phyloP scores from a whole-genome alignment of 2,797 vertebrate species.

The Miichthys miiuy region DNA sequence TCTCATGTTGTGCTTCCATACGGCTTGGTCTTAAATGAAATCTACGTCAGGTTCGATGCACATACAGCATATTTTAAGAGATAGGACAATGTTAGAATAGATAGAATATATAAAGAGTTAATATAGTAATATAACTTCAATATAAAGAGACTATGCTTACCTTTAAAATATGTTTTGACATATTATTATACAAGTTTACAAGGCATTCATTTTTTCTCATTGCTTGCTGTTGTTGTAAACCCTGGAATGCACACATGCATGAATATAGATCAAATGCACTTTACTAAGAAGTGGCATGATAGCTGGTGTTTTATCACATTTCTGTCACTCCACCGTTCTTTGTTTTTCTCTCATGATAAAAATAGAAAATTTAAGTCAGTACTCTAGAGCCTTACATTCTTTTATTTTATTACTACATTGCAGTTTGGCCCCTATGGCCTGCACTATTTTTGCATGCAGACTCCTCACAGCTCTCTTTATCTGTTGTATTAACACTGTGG shows the following conservation, averaged over 20 bases:
- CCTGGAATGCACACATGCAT: slow-evolving; percentile 74
- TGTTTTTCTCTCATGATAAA: slow-evolving; percentile 44
- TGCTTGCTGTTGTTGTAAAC: slow-evolving; percentile 69
- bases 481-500: slow-evolving; percentile 60
- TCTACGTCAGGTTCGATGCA: slow-evolving; percentile 49
- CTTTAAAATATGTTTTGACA: slow-evolving; percentile 39
- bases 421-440: slow-evolving; percentile 14
- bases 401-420: slow-evolving; percentile 39
- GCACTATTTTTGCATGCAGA: slow-evolving; percentile 66
- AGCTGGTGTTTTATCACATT: slow-evolving; percentile 38
- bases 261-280: slow-evolving; percentile 48
- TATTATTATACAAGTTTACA: slow-evolving; percentile 12
- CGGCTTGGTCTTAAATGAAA: slow-evolving; percentile 58
- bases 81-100: slow-evolving; percentile 37
- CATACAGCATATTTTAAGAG: slow-evolving; percentile 34
- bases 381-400: slow-evolving; percentile 13
- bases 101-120: not conserved
- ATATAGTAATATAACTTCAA: slow-evolving; percentile 8
- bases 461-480: slow-evolving; percentile 44
- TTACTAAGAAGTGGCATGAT: slow-evolving; percentile 52
- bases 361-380: slow-evolving; percentile 22
- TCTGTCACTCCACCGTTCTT: slow-evolving; percentile 39
- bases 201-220: slow-evolving; percentile 52
- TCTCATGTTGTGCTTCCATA: slow-evolving; percentile 67
- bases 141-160: slow-evolving; percentile 6